Percentiles rank a stretch among this genome's conserved stretches.
Evolutionary conservation across 1,140 invertebrate genomes (phyloP).

Genomic region (Micrasema longulum): DNA sequence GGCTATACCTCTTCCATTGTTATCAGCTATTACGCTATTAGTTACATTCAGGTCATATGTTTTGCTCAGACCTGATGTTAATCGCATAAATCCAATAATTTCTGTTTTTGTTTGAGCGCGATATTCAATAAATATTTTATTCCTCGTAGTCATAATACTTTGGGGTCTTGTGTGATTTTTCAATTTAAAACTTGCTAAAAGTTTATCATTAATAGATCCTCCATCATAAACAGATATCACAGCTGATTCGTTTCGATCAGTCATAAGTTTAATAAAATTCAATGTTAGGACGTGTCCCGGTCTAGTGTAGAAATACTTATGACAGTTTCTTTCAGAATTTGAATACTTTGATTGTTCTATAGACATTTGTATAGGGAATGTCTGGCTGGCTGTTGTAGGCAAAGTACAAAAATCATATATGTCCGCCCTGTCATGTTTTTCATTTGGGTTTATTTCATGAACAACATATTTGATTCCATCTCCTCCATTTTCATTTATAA

Average conservation of each 20-base stretch:
- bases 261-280: conserved; percentile 83
- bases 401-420: conserved; percentile 87
- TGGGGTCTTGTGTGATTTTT: conserved; percentile 86
- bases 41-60: conserved; percentile 90
- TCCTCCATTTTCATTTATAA: conserved; percentile 82
- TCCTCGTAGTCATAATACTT: conserved; percentile 82
- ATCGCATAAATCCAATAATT: conserved; percentile 78
- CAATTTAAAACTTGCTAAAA: conserved; percentile 76
- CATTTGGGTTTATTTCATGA: conserved; percentile 80
- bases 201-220: conserved; percentile 73
- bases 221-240: conserved; percentile 84
- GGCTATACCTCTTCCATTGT: conserved; percentile 92
- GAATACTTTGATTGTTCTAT: conserved; percentile 81
- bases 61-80: conserved; percentile 84
- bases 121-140: conserved; percentile 83
- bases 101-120: conserved; percentile 76
- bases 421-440: conserved; percentile 77
- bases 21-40: conserved; percentile 85
- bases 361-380: conserved; percentile 82
- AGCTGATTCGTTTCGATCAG: conserved; percentile 79
- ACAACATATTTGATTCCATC: conserved; percentile 89
- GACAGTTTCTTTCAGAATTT: conserved; percentile 75
- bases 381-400: conserved; percentile 83
- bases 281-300: conserved; percentile 84
- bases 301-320: conserved; percentile 82